Evolutionary conservation across 1,140 invertebrate genomes (phyloP), one percentile per base, ranked within the genome.

Genomic region (Hydropsyche tenuis): DNA sequence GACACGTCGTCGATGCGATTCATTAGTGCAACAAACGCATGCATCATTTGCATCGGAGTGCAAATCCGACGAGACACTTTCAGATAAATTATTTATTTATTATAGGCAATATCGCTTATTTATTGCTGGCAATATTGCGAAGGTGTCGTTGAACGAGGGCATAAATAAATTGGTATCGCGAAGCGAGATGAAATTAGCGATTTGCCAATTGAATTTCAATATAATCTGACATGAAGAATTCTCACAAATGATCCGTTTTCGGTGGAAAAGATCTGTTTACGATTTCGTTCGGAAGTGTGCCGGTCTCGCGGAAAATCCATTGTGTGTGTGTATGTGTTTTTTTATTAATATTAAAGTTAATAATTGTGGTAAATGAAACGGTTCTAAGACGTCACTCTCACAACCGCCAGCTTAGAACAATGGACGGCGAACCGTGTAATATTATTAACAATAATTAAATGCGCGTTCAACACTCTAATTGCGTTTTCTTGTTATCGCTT

Each of bases 401-500:
- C 48, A 53, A 53, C 16, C 48, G 48, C 16, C 20, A 18, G 16
- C 16, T 53, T 18, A 53, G 20, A 53, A 53, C 48, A 53, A 53
- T 53, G 48, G 18, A 53, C 48, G 48, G 16, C 16, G n/a, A 37
- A 53, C 16, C 20, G 48, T 53, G 20, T 53, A 53, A 53, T 53
- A 18, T 18, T 60, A 60, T 60, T 60, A 60, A 60, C 56, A 14
- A 60, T 60, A 60, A 60, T 60, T 60, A 60, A 60, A 60, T 23
- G 56, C 56, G 22, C 22, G 20, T 53, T 53, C 48, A 25, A 60
- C 20, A 60, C 56, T 60, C 56, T 60, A 60, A 60, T 60, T 60
- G 23, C 56, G 56, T 60, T 60, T 60, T 60, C 56, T 60, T 60
- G 56, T 60, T 60, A 60, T 60, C 56, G 45, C 16, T 48, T 60